Conservation (phyloP, 1,140 invertebrate species). For the Drosophila orena region DNA sequence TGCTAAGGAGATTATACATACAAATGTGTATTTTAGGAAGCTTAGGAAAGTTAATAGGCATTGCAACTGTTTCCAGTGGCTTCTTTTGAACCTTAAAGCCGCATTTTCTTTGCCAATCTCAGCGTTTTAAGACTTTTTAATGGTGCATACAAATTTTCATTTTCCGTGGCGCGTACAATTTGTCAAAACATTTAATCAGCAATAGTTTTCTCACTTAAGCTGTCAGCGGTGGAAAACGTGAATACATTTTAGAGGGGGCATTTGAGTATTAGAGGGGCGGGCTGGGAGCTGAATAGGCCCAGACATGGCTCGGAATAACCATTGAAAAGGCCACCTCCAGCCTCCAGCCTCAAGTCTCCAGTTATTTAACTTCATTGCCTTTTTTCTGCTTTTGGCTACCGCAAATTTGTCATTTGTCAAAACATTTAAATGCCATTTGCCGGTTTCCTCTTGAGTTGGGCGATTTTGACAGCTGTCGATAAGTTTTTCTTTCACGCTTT, state of each 20-base stretch:
- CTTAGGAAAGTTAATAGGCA: not conserved
- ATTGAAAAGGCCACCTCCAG: slow-evolving; percentile 46
- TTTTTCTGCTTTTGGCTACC: slow-evolving; percentile 64
- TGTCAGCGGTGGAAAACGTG: slow-evolving; percentile 71
- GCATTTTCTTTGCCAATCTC: not conserved
- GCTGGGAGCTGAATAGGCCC: slow-evolving; percentile 12
- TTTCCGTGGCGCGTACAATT: slow-evolving; percentile 58
- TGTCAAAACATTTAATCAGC: slow-evolving; percentile 80
- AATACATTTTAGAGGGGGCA: slow-evolving; percentile 32
- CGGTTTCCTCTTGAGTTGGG: slow-evolving; percentile 41
- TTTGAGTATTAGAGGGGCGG: not conserved
- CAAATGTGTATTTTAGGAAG: not conserved
- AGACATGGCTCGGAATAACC: slow-evolving; percentile 24
- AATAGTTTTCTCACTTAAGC: slow-evolving; percentile 81
- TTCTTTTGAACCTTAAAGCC: not conserved
- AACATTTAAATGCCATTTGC: slow-evolving; percentile 83
- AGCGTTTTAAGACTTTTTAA: not conserved
- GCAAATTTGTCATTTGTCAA: slow-evolving; percentile 83
- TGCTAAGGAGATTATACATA: not conserved
- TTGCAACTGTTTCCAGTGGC: no score
- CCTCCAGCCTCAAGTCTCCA: slow-evolving; percentile 22
- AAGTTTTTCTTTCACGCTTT: slow-evolving; percentile 73
- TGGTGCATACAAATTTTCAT: slow-evolving; percentile 38
- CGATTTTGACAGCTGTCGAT: slow-evolving; percentile 77
- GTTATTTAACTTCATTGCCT: slow-evolving; percentile 40